Evolutionary conservation across 2,113 vertebrate genomes (phyloP).

Genomic region (Larimichthys polyactis): DNA sequence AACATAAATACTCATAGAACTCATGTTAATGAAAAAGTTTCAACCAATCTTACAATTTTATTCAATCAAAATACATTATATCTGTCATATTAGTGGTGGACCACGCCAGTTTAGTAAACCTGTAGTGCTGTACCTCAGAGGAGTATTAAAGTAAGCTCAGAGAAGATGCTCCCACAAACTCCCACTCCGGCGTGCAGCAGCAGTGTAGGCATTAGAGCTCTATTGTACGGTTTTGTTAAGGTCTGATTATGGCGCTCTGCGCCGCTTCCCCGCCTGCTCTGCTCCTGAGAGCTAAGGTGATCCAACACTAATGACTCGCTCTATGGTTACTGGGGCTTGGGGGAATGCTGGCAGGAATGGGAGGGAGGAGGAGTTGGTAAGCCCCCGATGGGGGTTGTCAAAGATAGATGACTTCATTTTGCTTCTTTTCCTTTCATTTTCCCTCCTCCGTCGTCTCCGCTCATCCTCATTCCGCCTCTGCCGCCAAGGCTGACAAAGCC

Average conservation of each 20-base stretch:
- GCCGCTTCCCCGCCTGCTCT: constrained; percentile 18
- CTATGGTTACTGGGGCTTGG: constrained; percentile 76
- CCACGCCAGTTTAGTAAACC: not conserved
- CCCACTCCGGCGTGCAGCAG: not conserved
- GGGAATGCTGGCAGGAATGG: constrained; percentile 50
- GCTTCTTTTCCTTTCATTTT: constrained; percentile 10
- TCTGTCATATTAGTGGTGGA: not conserved
- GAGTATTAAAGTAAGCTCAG: not conserved
- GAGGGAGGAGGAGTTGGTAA: constrained; percentile 19
- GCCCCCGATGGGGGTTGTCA: constrained; percentile 56
- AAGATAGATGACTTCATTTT: constrained; percentile 63
- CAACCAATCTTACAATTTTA: not conserved
- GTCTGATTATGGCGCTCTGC: constrained; percentile 42
- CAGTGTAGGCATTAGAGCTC: constrained; percentile 15
- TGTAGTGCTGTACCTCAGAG: not conserved
- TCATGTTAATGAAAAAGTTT: too few species aligned
- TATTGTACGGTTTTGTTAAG: constrained; percentile 35
- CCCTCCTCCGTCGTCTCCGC: not conserved
- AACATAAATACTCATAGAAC: not conserved
- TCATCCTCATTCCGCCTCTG: not conserved
- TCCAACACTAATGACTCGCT: constrained; percentile 66
- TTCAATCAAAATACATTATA: not conserved
- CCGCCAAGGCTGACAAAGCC: not conserved
- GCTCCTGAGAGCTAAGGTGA: constrained; percentile 46
- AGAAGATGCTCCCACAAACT: too few species aligned